Conservation (phyloP, 2,113 vertebrate species). For the Limanda limanda region DNA sequence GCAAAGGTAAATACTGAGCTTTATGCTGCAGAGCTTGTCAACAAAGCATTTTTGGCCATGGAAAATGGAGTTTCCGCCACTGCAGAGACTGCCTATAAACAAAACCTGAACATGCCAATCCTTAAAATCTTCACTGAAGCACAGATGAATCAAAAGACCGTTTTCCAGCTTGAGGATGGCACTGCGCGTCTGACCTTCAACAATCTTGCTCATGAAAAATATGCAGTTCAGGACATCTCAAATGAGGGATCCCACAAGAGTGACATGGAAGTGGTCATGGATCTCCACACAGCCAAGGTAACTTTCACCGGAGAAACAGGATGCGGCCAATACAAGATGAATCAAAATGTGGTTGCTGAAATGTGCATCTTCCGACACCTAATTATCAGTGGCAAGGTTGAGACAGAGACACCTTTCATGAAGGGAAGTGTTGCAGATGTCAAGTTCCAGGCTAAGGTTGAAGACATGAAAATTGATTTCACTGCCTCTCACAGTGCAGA, state of each 20-base stretch:
- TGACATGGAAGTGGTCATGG: slow-evolving; percentile 78
- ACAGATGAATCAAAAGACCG: slow-evolving; percentile 80
- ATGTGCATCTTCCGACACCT: slow-evolving; percentile 78
- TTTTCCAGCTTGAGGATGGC: slow-evolving; percentile 78
- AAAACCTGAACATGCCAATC: slow-evolving; percentile 84
- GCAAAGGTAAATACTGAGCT: slow-evolving; percentile 79
- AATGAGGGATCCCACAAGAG: slow-evolving; percentile 88
- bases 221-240: slow-evolving; percentile 74
- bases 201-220: slow-evolving; percentile 84
- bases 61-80: slow-evolving; percentile 82
- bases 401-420: slow-evolving; percentile 84
- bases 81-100: slow-evolving; percentile 83
- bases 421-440: slow-evolving; percentile 82
- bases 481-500: slow-evolving; percentile 83
- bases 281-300: slow-evolving; percentile 79
- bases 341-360: slow-evolving; percentile 83
- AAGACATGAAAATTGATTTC: slow-evolving; percentile 83
- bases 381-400: slow-evolving; percentile 81
- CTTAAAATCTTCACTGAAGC: slow-evolving; percentile 83
- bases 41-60: slow-evolving; percentile 75
- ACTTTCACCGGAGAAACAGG: slow-evolving; percentile 82
- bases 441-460: slow-evolving; percentile 79
- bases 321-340: slow-evolving; percentile 81
- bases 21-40: slow-evolving; percentile 83
- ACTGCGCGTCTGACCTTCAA: slow-evolving; percentile 76